Evolutionary conservation across 2,797 vertebrate genomes (phyloP), one percentile per base, ranked within the genome.

Genomic region (Enteromius treurensis): DNA sequence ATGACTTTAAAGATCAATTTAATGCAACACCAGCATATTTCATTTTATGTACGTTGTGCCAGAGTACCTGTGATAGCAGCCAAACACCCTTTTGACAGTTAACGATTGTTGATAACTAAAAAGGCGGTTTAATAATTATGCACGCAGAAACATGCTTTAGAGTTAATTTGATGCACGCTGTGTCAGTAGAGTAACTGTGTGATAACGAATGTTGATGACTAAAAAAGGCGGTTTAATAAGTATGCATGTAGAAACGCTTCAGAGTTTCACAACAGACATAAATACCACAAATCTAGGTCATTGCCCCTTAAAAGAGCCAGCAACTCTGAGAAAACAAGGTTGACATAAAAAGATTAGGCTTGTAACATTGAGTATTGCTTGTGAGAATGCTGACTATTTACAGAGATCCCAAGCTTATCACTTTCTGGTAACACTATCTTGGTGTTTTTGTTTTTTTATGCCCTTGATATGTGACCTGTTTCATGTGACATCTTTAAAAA

Each of bases 231-330:
- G 74, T 70, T 84, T 58, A 81, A 69, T 5, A 94, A 90, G 93
- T 86, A 64, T 92, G 89, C 10, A 17, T 81, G 23, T 67, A 80
- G 29, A 89, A 70, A 55, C 1, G n/a, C 81, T 64, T 89, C 83
- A 85, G 88, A 87, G 83, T 85, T 84, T 90, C 74, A 89, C 51
- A 62, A 23, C 79, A 77, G 81, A 47, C 19, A 55, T 68, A 83
- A 89, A 92, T 86, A 89, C 92, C 92, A 90, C 92, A 83, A 85
- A 95, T 92, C 47, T 95, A 93, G 94, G 94, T 95, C 94, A 95
- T 5, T 86, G 84, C 86, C 87, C 84, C 68, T 92, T 88, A 77
- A 90, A 91, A 75, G 70, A 83, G 85, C 83, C 84, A 70, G 80
- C 40, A 83, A 13, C 13, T 69, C 37, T 82, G 78, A 85, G 83